Conservation (phyloP, 2,888 invertebrate genomes). For the Hirtodrosophila confusa region DNA sequence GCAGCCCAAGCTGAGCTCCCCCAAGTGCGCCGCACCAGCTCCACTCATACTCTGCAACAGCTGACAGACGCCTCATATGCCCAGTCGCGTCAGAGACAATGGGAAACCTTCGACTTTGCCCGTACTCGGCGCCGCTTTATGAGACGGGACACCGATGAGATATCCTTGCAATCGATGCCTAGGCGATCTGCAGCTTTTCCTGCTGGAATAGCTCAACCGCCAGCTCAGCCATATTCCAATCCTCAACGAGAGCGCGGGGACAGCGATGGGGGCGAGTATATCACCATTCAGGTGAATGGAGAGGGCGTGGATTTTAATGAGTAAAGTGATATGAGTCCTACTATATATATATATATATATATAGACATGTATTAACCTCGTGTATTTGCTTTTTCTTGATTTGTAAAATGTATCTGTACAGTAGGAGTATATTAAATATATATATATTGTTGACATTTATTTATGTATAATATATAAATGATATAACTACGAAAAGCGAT, state of each 20-base stretch:
- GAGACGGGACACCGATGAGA: constrained; percentile 64
- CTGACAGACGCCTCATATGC: constrained; percentile 72
- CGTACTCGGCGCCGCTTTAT: constrained; percentile 70
- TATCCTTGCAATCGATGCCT: constrained; percentile 58
- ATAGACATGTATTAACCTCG: not conserved
- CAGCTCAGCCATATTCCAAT: not conserved
- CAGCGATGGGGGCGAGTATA: constrained; percentile 40
- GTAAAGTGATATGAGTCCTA: constrained; percentile 23
- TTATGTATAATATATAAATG: constrained; percentile 14
- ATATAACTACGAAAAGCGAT: not conserved
- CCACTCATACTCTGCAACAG: constrained; percentile 59
- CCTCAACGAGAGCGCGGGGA: constrained; percentile 19
- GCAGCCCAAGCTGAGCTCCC: constrained; percentile 19
- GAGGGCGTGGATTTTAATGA: constrained; percentile 73
- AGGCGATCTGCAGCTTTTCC: constrained; percentile 19
- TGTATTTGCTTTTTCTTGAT: constrained; percentile 6
- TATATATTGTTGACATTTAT: constrained; percentile 19
- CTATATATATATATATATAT: too few species aligned
- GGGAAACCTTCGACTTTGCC: constrained; percentile 64
- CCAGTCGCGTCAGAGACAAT: constrained; percentile 69
- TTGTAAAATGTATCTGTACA: constrained; percentile 28
- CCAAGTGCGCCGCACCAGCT: constrained; percentile 53
- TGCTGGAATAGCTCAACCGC: constrained; percentile 12
- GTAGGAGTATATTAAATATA: constrained; percentile 4
- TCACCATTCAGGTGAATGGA: constrained; percentile 77